Conservation (phyloP, 2,113 vertebrate genomes). For the Symphodus melops region DNA sequence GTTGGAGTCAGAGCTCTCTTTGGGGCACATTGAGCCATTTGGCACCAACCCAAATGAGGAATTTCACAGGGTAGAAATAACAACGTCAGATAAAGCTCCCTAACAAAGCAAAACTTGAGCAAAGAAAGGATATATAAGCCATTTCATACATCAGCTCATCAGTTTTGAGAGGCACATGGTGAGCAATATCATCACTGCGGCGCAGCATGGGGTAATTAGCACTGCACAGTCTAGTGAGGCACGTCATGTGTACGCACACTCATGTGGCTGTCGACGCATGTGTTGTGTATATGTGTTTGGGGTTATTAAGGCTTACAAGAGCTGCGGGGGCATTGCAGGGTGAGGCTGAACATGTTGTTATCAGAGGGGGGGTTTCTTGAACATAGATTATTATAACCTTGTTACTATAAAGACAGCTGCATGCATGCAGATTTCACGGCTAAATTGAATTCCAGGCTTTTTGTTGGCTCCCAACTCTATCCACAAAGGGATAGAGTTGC, state of each 20-base stretch:
- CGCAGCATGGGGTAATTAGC: slow-evolving; percentile 68
- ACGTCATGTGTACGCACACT: slow-evolving; percentile 11
- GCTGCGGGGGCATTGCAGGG: slow-evolving; percentile 29
- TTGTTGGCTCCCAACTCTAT: slow-evolving; percentile 32
- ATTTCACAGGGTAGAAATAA: slow-evolving; percentile 42
- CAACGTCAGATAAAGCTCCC: neutral
- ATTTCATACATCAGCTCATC: slow-evolving; percentile 46
- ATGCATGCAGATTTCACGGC: slow-evolving; percentile 20
- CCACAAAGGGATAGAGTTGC: slow-evolving; percentile 33
- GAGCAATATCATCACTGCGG: slow-evolving; percentile 39
- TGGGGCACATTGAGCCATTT: slow-evolving; percentile 60
- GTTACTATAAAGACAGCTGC: slow-evolving; percentile 28
- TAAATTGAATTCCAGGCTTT: slow-evolving; percentile 50
- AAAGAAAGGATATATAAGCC: slow-evolving; percentile 35
- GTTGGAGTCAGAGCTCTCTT: slow-evolving; percentile 57
- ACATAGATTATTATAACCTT: slow-evolving; percentile 40
- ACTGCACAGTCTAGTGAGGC: slow-evolving; percentile 18
- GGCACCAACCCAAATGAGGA: slow-evolving; percentile 65
- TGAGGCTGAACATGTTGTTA: slow-evolving; percentile 35
- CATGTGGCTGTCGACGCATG: slow-evolving; percentile 12
- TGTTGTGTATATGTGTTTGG: neutral
- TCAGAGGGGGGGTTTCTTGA: slow-evolving; percentile 42
- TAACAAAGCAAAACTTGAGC: slow-evolving; percentile 52
- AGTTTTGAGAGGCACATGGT: slow-evolving; percentile 8
- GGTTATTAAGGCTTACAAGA: slow-evolving; percentile 9